Evolutionary conservation across 1,140 invertebrate genomes (phyloP), one percentile per base, ranked within the genome.

Genomic region (Drosophila kohkoa): DNA sequence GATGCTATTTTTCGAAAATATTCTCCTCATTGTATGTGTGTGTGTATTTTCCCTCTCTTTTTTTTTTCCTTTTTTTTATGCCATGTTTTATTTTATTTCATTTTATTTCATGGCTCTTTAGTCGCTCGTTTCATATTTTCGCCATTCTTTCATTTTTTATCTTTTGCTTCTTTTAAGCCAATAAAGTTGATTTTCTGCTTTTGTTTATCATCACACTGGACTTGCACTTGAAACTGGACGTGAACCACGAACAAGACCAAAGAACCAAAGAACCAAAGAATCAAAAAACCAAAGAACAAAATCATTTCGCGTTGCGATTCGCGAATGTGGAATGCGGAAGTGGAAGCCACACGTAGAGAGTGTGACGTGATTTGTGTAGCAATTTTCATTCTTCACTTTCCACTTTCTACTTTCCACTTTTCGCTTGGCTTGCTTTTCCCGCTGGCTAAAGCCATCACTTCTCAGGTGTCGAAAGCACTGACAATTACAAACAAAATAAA

Each of bases 1-100:
- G 83, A 85, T 85, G 77, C 81, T 81, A 81, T 87, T 88, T 87
- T 87, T 63, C 69, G 58, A 81, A 82, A 86, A 77, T 71, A 66
- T 75, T 64, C 62, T 60, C 62, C 20, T 25, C 76, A 69, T 71
- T 77, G 54, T 58, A 11, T 51, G n/a, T 52, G 45, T 58, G 28
- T 43, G 15, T 54, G 20, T 72, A 10, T 15, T 28, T 46, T 58
- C 46, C 49, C 28, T 60, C 52, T 68, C 2, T 57, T 43, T 68
- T 25, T 49, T n/a, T 8, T 46, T 41, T 46, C 15, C 25, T 48
- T 46, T 69, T 13, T 59, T 59, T 55, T 52, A 48, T 58, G 60
- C 69, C 46, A 55, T 74, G 41, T 67, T 69, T 79, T 68, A 72
- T 81, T 86, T 82, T 66, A 77, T 81, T 66, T 62, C 65, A 75